Conservation (phyloP, 2,113 vertebrate species). For the Dipodomys merriami region DNA sequence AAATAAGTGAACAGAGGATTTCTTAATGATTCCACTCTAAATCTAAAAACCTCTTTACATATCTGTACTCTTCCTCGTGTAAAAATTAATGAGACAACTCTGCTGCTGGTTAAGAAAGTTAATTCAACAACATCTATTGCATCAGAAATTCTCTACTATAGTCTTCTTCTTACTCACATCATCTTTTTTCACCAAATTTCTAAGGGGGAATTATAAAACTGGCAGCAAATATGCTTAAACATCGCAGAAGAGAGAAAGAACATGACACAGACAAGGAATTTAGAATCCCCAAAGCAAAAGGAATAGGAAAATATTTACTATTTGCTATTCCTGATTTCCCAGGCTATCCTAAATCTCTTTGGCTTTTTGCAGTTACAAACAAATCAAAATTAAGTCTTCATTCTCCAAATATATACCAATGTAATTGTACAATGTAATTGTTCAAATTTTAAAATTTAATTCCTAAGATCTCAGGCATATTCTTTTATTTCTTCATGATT, state of each 20-base stretch:
- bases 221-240: background rate
- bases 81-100: slow-evolving; percentile 13
- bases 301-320: background rate
- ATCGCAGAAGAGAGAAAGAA: background rate
- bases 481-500: background rate
- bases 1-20: slow-evolving; percentile 48
- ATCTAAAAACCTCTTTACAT: background rate
- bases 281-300: background rate
- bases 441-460: background rate
- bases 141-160: background rate
- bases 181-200: background rate
- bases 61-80: background rate
- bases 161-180: background rate
- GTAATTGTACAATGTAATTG: background rate
- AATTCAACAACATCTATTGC: background rate
- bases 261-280: too few relatives aligned
- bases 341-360: background rate
- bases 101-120: background rate
- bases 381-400: background rate
- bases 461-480: background rate
- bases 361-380: background rate
- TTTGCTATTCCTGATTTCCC: background rate
- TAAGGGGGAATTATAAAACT: background rate
- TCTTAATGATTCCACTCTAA: slow-evolving; percentile 19
- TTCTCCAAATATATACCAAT: background rate